Conservation (phyloP, 2,888 invertebrate species). For the Ctenicera cuprea region DNA sequence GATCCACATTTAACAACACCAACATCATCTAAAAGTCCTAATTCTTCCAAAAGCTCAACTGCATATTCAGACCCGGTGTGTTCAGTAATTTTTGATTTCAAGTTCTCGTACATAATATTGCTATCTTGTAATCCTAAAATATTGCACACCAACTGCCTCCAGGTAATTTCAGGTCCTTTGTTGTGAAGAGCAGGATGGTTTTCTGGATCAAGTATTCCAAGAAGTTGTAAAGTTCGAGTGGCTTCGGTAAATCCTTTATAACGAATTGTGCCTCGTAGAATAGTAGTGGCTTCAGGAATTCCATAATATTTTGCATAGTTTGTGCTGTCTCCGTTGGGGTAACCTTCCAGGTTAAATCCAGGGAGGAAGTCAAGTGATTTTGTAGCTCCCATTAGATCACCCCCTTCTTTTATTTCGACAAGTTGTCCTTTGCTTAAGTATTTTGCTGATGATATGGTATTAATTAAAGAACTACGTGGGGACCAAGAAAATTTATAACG, state of each 20-base stretch:
- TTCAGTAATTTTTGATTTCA: constrained; percentile 89
- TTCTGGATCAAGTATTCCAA: constrained; percentile 91
- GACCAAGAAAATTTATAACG: constrained; percentile 98
- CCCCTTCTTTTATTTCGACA: constrained; percentile 92
- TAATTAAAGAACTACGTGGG: constrained; percentile 93
- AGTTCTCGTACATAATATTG: constrained; percentile 94
- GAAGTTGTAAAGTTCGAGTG: constrained; percentile 88
- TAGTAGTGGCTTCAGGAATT: constrained; percentile 89
- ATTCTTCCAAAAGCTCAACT: constrained; percentile 85
- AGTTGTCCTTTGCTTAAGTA: constrained; percentile 75
- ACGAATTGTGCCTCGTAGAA: constrained; percentile 94
- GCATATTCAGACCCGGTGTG: constrained; percentile 83
- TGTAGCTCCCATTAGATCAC: constrained; percentile 89
- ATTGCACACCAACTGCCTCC: constrained; percentile 91
- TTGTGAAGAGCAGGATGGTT: constrained; percentile 94
- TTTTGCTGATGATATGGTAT: constrained; percentile 92
- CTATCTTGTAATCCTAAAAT: constrained; percentile 88
- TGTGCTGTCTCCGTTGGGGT: constrained; percentile 97
- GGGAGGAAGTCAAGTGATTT: constrained; percentile 92
- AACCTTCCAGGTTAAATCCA: constrained; percentile 97
- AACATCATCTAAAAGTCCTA: constrained; percentile 92
- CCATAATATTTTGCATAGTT: constrained; percentile 92
- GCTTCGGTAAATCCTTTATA: constrained; percentile 93
- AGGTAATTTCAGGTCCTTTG: constrained; percentile 96
- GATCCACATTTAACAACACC: constrained; percentile 88